Evolutionary conservation across 35 echinoderm and acorn worm genomes (phyloP).

Genomic region (Diadema setosum): DNA sequence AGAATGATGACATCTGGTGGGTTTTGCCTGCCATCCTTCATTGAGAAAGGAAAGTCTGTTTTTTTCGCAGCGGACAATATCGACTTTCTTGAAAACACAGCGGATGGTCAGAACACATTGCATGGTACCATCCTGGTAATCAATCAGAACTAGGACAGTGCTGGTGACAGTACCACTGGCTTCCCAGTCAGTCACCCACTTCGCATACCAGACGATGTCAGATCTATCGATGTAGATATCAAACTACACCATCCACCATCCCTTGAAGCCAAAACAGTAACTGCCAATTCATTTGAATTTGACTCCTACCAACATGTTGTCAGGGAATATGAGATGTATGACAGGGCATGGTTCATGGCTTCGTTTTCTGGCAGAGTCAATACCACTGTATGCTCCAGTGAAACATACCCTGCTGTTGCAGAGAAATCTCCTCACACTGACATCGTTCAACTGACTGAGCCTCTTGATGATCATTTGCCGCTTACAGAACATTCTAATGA

Average conservation of each 20-base stretch:
- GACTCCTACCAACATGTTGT: not conserved
- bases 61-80: conserved; percentile 44
- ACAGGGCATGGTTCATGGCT: not conserved
- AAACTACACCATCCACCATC: not conserved
- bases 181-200: not conserved
- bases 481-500: not conserved
- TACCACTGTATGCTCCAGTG: not conserved
- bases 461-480: not conserved
- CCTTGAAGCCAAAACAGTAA: not conserved
- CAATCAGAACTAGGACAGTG: not conserved
- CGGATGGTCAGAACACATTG: conserved; percentile 49
- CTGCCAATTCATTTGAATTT: not conserved
- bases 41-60: conserved; percentile 17
- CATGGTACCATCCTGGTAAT: conserved; percentile 47
- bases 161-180: not conserved
- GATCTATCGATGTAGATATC: not conserved
- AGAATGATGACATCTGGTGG: conserved; percentile 39
- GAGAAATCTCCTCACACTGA: not conserved
- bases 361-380: not conserved
- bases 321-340: not conserved
- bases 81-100: conserved; percentile 53
- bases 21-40: conserved; percentile 3
- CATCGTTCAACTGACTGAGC: not conserved
- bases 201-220: not conserved
- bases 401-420: not conserved